A percentile compares a stretch with the other conserved stretches of the same genome.
phyloP scores from a whole-genome alignment of 2,888 invertebrate genomes.

The Stratiomys singularior region DNA sequence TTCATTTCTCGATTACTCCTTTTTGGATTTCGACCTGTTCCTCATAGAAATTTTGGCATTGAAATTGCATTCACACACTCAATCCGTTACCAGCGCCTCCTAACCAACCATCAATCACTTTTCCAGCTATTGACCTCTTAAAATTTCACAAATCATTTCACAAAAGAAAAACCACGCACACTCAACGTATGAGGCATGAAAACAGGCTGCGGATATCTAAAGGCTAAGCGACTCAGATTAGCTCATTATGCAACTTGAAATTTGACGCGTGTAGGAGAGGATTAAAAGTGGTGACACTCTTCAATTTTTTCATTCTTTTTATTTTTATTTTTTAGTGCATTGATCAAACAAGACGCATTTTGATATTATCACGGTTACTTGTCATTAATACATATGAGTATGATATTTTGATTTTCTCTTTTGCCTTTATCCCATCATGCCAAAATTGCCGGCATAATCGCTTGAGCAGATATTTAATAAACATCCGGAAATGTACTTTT shows the following conservation, averaged over 20 bases:
- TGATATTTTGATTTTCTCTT: too few relatives aligned
- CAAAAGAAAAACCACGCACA: background rate
- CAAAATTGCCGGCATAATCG: too few relatives aligned
- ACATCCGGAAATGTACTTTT: background rate
- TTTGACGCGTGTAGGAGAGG: background rate
- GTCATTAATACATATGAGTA: too few relatives aligned
- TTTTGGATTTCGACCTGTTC: too few relatives aligned
- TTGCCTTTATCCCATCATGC: too few relatives aligned
- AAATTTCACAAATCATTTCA: background rate
- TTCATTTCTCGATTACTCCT: too few relatives aligned
- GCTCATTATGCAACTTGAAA: background rate
- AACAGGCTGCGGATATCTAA: background rate
- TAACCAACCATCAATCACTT: background rate
- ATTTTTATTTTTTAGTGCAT: too few relatives aligned
- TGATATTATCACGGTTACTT: background rate
- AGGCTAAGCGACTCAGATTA: background rate
- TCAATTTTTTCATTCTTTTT: too few relatives aligned
- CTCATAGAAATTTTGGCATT: conserved; percentile 1
- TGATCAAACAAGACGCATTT: background rate
- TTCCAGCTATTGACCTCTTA: conserved; percentile 1
- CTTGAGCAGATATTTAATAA: background rate
- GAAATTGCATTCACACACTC: background rate
- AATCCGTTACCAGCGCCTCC: background rate
- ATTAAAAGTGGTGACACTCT: background rate
- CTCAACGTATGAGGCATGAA: too few relatives aligned